phyloP scores from a whole-genome alignment of 2,797 vertebrate genomes.

The Aotus griseimembra region DNA sequence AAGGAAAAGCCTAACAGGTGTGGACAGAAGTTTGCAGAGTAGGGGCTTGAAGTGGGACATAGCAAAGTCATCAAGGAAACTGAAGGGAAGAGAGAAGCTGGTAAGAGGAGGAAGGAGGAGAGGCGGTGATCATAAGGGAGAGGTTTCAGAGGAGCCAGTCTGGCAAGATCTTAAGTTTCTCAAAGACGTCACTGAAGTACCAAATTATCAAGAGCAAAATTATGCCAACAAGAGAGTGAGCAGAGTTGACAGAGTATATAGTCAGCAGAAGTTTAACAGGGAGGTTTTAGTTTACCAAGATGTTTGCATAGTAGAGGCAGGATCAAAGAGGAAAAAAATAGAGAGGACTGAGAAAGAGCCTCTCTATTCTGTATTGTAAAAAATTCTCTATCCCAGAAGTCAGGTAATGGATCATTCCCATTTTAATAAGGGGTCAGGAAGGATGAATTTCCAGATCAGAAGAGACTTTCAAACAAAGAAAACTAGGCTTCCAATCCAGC shows the following conservation, averaged over 20 bases:
- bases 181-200: background rate
- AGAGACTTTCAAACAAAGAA: background rate
- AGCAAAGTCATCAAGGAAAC: background rate
- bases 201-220: background rate
- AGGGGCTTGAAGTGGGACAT: background rate
- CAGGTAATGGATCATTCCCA: background rate
- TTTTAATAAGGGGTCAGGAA: background rate
- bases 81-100: background rate
- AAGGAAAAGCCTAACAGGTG: background rate
- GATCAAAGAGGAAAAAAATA: background rate
- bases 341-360: background rate
- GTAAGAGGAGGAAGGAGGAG: too few relatives aligned
- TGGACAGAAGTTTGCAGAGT: background rate
- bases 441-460: background rate
- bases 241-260: background rate
- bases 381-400: background rate
- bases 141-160: background rate
- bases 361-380: background rate
- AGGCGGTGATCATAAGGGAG: background rate
- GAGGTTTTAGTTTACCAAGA: background rate
- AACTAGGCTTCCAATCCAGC: background rate
- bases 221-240: background rate
- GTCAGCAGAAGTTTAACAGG: background rate
- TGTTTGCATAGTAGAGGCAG: background rate
- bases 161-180: background rate